Evolutionary conservation across 2,888 invertebrate genomes (phyloP).

Genomic region (Melangyna quadrimaculata): DNA sequence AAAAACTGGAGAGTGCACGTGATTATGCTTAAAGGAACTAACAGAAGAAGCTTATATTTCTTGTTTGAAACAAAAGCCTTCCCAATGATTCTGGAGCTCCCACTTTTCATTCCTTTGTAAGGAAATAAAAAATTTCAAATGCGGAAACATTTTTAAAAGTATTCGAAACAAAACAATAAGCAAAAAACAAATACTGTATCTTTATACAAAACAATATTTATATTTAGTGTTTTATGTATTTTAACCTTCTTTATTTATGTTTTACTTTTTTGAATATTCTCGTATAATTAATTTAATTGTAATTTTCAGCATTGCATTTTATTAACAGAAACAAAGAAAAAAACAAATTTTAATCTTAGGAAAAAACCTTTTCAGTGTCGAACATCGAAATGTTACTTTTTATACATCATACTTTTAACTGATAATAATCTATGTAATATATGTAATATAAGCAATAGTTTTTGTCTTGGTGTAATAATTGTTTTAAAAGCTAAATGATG

Average conservation of each 20-base stretch:
- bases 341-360: constrained; percentile 38
- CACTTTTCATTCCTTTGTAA: not conserved
- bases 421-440: constrained; percentile 32
- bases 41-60: not conserved
- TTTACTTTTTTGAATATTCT: constrained; percentile 11
- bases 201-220: not conserved
- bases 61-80: constrained; percentile 34
- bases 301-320: constrained; percentile 7
- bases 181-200: constrained; percentile 14
- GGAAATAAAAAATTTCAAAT: constrained; percentile 4
- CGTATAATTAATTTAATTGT: not conserved
- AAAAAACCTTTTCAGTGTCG: constrained; percentile 35
- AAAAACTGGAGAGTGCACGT: constrained; percentile 60
- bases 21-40: constrained; percentile 51
- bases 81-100: not conserved
- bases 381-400: constrained; percentile 36
- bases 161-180: constrained; percentile 37
- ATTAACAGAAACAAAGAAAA: constrained; percentile 1
- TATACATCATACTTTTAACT: constrained; percentile 36
- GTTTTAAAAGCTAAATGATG: no score
- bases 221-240: constrained; percentile 26
- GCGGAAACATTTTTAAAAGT: not conserved
- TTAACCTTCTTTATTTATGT: not conserved
- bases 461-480: no score
- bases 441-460: constrained; percentile 13